Conservation (phyloP, 1,140 invertebrate species). For the Caenorhabditis latens region DNA sequence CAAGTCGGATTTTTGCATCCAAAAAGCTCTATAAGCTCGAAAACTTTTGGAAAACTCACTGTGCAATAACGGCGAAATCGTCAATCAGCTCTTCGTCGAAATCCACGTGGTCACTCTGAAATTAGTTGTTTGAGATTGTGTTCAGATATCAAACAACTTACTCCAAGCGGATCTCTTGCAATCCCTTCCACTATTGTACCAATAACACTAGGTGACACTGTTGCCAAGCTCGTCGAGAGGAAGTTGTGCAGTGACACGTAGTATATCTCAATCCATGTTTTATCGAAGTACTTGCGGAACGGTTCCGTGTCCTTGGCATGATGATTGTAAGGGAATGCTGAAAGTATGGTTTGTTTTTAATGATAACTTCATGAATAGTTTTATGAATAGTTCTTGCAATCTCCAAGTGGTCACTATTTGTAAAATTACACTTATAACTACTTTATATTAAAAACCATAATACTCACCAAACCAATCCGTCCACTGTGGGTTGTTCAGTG, state of each 20-base stretch:
- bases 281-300: conserved; percentile 90
- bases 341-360: conserved; percentile 63
- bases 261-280: conserved; percentile 94
- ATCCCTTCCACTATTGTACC: conserved; percentile 13
- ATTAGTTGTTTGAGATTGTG: neutral
- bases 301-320: conserved; percentile 90
- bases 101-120: conserved; percentile 70
- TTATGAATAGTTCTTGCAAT: no score
- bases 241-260: conserved; percentile 94
- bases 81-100: conserved; percentile 85
- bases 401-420: no score
- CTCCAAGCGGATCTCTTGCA: conserved; percentile 52
- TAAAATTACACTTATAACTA: no score
- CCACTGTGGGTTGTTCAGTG: conserved; percentile 91
- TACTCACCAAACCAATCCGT: conserved; percentile 95
- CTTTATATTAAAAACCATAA: neutral
- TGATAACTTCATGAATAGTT: no score
- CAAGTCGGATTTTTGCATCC: no score
- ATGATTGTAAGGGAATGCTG: conserved; percentile 90
- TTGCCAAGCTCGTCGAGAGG: conserved; percentile 85
- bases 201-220: conserved; percentile 70
- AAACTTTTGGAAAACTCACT: conserved; percentile 80
- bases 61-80: conserved; percentile 91
- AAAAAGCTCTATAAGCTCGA: no score
- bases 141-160: neutral